Conservation (phyloP, 2,113 vertebrate species). For the Phodopus roborovskii region DNA sequence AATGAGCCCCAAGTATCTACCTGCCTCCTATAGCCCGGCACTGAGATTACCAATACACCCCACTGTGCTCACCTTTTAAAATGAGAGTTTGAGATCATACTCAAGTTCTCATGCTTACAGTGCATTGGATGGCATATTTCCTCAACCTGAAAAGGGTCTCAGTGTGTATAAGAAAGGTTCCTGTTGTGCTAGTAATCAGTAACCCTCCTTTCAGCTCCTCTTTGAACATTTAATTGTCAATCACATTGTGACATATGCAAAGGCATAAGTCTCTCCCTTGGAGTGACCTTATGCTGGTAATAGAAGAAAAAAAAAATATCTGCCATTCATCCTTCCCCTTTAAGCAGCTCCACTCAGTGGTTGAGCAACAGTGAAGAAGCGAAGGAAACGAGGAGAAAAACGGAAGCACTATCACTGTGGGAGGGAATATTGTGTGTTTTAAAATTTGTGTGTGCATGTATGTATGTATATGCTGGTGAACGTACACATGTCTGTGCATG, state of each 20-base stretch:
- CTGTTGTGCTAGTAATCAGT: background rate
- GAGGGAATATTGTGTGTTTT: background rate
- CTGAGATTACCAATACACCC: background rate
- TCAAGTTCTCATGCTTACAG: background rate
- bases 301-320: background rate
- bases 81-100: background rate
- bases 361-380: background rate
- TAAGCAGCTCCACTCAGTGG: background rate
- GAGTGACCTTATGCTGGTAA: background rate
- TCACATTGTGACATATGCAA: background rate
- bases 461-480: no score
- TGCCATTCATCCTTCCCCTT: background rate
- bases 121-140: no score
- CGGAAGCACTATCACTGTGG: background rate
- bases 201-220: background rate
- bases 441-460: background rate
- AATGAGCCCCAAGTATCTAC: background rate
- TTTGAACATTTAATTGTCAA: background rate
- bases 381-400: background rate
- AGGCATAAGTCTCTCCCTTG: background rate
- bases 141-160: background rate
- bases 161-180: background rate
- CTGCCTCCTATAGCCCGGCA: background rate
- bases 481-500: no score
- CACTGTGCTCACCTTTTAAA: background rate